Conservation (phyloP, 2,888 invertebrate genomes). For the Acrobasis consociella region DNA sequence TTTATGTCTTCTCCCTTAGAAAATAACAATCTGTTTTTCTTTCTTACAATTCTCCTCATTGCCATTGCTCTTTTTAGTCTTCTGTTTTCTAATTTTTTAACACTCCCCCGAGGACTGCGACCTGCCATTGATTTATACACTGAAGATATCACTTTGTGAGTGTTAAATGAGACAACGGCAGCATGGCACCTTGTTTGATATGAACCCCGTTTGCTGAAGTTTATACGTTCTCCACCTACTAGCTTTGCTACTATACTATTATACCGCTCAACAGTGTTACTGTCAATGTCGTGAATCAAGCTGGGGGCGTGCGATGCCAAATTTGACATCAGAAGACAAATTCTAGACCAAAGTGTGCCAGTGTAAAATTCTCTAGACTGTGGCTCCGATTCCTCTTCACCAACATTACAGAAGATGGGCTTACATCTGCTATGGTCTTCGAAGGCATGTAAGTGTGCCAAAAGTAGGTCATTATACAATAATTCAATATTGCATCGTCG, state of each 20-base stretch:
- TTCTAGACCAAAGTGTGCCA: conserved; percentile 1
- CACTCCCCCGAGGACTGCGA: conserved; percentile 24
- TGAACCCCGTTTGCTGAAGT: conserved; percentile 20
- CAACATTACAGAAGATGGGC: not conserved
- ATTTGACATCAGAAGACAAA: not conserved
- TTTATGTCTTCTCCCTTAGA: conserved; percentile 14
- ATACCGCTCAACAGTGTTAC: conserved; percentile 14
- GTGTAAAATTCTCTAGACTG: not conserved
- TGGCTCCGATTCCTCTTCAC: not conserved
- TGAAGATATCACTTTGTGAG: conserved; percentile 19
- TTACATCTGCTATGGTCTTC: conserved; percentile 2
- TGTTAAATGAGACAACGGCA: conserved; percentile 29
- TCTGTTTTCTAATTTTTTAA: conserved; percentile 21
- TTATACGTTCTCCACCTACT: conserved; percentile 30
- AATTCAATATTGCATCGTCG: conserved; percentile 12
- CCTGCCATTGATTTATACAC: conserved; percentile 28
- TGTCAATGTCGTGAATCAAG: conserved; percentile 17
- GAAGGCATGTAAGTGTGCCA: conserved; percentile 7
- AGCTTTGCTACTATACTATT: conserved; percentile 13
- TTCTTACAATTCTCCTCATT: conserved; percentile 12
- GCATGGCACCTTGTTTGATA: conserved; percentile 27
- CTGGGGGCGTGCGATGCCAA: conserved; percentile 17
- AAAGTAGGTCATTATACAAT: not conserved
- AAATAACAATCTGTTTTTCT: conserved; percentile 16
- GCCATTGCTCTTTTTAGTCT: conserved; percentile 13